Evolutionary conservation across 2,888 invertebrate genomes (phyloP), one percentile per base, ranked within the genome.

Genomic region (Buathra laborator): DNA sequence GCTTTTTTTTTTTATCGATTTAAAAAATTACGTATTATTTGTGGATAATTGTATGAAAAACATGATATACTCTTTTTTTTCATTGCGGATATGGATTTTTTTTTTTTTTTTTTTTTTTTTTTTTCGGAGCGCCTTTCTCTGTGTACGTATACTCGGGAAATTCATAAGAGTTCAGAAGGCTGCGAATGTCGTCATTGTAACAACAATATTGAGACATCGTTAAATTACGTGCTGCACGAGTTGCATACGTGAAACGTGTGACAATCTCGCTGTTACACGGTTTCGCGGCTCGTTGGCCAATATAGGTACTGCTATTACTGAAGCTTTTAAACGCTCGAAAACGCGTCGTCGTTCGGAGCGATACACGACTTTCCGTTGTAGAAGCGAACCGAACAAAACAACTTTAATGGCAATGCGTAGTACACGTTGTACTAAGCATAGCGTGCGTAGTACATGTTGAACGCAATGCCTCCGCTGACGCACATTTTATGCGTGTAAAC

Each of bases 171-270:
- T 37, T 37, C 37, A 37, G 37, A 37, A 37, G 37, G 37, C 3
- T 7, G 37, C 37, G 37, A 0, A 37, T 37, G 37, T 37, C 37
- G 37, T 37, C 56, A 56, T 10, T 24, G 56, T 56, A 24, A 10
- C 19, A 56, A 53, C 53, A 56, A 24, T 56, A 56, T 56, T 56
- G 24, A 56, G 56, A 56, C 56, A 56, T 24, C 24, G 56, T 24
- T 56, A 19, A 56, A 56, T 24, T 24, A 24, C 56, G 12, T 10
- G 56, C 24, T 56, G 56, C 56, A 56, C 56, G 56, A 56, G 19
- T 56, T 10, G 10, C 24, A 24, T 24, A 56, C 56, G 56, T 56
- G 56, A 24, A 24, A 4, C 0, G 56, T 24, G 24, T 56, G 19
- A 56, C 19, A 56, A 56, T 56, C 19, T 56, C 56, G 56, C 24